Evolutionary conservation across 2,888 invertebrate genomes (phyloP).

Genomic region (Sycophila texana): DNA sequence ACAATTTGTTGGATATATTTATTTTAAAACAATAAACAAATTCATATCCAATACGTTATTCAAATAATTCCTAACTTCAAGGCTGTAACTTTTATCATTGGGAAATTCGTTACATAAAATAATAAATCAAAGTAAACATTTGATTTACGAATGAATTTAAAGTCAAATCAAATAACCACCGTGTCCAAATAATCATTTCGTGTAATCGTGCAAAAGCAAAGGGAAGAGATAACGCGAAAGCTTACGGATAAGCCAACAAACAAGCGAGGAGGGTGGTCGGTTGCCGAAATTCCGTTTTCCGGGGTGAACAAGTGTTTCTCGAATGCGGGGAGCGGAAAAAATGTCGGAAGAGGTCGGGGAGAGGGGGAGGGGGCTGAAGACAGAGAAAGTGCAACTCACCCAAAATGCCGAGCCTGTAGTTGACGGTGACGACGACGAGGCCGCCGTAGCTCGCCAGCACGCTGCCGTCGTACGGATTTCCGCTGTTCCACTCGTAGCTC

Average conservation of each 20-base stretch:
- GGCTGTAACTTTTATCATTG: no score
- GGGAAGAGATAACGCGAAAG: no score
- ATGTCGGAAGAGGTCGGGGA: background rate
- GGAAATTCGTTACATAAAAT: background rate
- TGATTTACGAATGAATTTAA: no score
- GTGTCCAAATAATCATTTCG: no score
- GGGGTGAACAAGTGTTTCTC: background rate
- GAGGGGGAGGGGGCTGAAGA: background rate
- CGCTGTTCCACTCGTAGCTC: constrained; percentile 98
- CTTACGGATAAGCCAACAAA: no score
- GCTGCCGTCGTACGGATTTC: constrained; percentile 98
- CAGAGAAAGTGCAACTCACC: constrained; percentile 78
- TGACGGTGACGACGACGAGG: constrained; percentile 90
- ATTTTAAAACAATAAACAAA: no score
- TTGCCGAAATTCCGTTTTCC: constrained; percentile 2
- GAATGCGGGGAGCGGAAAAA: background rate
- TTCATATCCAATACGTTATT: no score
- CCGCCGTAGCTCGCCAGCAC: constrained; percentile 95
- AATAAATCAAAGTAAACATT: background rate
- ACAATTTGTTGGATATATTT: no score
- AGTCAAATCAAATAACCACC: no score
- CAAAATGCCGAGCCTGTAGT: constrained; percentile 88
- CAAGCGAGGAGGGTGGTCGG: no score
- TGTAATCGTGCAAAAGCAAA: no score
- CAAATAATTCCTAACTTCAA: no score